Evolutionary conservation across 2,113 vertebrate species (phyloP).

Genomic region (Callorhinus ursinus): DNA sequence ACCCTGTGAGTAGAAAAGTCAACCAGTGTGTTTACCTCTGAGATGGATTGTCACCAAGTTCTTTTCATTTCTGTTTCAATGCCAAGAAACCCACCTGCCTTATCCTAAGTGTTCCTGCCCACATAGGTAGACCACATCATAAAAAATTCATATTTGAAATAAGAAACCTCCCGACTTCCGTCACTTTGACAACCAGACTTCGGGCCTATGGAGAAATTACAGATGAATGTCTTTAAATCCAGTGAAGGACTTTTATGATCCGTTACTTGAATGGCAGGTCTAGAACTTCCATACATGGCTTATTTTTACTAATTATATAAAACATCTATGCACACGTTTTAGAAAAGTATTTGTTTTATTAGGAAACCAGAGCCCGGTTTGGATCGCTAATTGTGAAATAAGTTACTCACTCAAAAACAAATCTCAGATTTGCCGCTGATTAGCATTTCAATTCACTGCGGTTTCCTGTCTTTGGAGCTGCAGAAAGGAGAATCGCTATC

Average conservation of each 20-base stretch:
- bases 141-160: slow-evolving; percentile 69
- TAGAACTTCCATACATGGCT: slow-evolving; percentile 59
- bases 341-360: slow-evolving; percentile 59
- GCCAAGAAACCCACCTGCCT: slow-evolving; percentile 62
- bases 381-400: slow-evolving; percentile 58
- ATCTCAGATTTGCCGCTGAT: not conserved
- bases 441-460: not conserved
- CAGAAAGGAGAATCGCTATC: not conserved
- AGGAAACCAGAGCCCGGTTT: slow-evolving; percentile 29
- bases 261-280: slow-evolving; percentile 47
- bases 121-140: slow-evolving; percentile 60
- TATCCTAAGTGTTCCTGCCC: slow-evolving; percentile 56
- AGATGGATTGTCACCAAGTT: slow-evolving; percentile 8
- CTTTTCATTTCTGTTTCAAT: slow-evolving; percentile 45
- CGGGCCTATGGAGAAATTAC: slow-evolving; percentile 50
- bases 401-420: slow-evolving; percentile 19
- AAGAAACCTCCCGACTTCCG: slow-evolving; percentile 56
- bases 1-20: not conserved
- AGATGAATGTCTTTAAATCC: slow-evolving; percentile 68
- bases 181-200: slow-evolving; percentile 58
- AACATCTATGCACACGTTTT: slow-evolving; percentile 40
- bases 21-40: not conserved
- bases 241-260: slow-evolving; percentile 60
- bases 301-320: slow-evolving; percentile 73
- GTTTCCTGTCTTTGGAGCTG: not conserved